Evolutionary conservation across 2,797 vertebrate genomes (phyloP).

Genomic region (Amblyopsis hoosieri): DNA sequence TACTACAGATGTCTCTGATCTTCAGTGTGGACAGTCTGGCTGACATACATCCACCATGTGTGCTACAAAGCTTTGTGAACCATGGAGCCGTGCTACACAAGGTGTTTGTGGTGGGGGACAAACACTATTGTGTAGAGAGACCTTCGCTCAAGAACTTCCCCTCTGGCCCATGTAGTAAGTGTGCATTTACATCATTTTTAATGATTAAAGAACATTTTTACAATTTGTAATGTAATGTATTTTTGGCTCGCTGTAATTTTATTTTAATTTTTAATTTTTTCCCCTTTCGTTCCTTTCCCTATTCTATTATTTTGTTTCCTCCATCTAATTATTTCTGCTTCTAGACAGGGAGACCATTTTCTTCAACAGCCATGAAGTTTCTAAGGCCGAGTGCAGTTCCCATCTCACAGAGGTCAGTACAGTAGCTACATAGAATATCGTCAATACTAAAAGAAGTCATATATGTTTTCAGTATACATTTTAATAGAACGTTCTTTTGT

Average conservation of each 20-base stretch:
- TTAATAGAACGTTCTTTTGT: no score
- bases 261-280: not conserved
- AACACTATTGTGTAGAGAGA: slow-evolving; percentile 76
- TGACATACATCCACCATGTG: slow-evolving; percentile 71
- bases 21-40: slow-evolving; percentile 66
- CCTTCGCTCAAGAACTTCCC: slow-evolving; percentile 81
- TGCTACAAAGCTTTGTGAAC: slow-evolving; percentile 81
- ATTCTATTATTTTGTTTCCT: not conserved
- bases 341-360: slow-evolving; percentile 79
- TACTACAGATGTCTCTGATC: slow-evolving; percentile 75
- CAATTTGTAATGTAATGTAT: no score
- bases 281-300: not conserved
- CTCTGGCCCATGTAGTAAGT: slow-evolving; percentile 74
- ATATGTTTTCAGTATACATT: no score
- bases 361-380: slow-evolving; percentile 82
- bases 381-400: slow-evolving; percentile 79
- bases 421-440: not conserved
- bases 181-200: not conserved
- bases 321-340: slow-evolving; percentile 8
- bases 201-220: not conserved
- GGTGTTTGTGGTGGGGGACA: slow-evolving; percentile 79
- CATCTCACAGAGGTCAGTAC: slow-evolving; percentile 74
- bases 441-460: not conserved
- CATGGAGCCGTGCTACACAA: slow-evolving; percentile 80
- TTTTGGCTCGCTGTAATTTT: not conserved